Percentiles rank a stretch among this genome's conserved stretches.
Conservation (phyloP, 2,797 vertebrate genomes). For the Serranus cabrilla region DNA sequence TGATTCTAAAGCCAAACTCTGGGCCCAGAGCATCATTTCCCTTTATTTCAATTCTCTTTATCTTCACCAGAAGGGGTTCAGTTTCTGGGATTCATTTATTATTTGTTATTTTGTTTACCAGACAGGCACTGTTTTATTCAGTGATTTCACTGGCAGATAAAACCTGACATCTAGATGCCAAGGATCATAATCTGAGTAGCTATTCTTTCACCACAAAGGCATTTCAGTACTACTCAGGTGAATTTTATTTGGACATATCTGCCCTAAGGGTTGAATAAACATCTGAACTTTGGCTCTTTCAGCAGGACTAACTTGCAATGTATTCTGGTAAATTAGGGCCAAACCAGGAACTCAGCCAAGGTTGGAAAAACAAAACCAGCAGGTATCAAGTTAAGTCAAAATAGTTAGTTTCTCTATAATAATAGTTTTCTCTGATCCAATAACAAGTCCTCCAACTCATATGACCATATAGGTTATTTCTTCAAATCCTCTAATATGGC, state of each 20-base stretch:
- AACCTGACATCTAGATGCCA: slow-evolving; percentile 14
- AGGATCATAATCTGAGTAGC: slow-evolving; percentile 7
- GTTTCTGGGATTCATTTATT: slow-evolving; percentile 32
- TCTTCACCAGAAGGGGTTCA: slow-evolving; percentile 7
- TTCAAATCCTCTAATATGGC: no score
- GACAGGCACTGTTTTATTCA: background rate
- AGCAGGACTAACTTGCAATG: no score
- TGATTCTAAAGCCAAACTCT: slow-evolving; percentile 13
- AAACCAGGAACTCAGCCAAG: background rate
- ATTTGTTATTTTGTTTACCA: slow-evolving; percentile 5
- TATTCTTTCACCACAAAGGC: background rate
- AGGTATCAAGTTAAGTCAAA: background rate
- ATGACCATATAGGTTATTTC: no score
- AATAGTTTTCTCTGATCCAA: no score
- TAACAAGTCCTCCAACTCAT: no score
- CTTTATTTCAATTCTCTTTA: slow-evolving; percentile 5
- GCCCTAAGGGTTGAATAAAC: no score
- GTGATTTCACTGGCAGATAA: slow-evolving; percentile 19
- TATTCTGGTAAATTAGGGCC: no score
- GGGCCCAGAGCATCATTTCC: background rate
- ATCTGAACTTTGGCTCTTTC: no score
- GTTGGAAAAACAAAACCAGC: background rate
- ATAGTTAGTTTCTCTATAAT: no score
- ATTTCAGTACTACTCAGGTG: no score
- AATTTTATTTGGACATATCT: no score